Conservation (phyloP, 2,888 invertebrate genomes). For the Ferrisia virgata region DNA sequence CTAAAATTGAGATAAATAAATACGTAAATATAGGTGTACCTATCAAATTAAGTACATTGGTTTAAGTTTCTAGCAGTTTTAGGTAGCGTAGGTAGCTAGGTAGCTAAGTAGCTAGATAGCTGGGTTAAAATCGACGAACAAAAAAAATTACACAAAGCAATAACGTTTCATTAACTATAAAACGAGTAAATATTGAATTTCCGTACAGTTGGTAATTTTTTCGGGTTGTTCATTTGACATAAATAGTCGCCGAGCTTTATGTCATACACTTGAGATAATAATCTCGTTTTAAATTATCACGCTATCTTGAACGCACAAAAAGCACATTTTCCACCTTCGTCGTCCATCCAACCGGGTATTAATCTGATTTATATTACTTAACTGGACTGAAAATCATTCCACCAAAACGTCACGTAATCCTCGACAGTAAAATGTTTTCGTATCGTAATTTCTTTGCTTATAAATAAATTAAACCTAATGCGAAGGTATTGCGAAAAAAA, state of each 20-base stretch:
- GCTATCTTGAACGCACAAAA: not conserved
- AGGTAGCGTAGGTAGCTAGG: no score
- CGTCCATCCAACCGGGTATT: not conserved
- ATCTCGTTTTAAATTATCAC: constrained; percentile 2
- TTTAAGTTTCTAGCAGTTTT: no score
- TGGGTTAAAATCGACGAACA: not conserved
- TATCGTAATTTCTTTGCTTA: not conserved
- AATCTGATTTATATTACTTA: not conserved
- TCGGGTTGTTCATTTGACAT: not conserved
- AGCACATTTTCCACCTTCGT: not conserved
- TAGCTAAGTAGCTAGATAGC: no score
- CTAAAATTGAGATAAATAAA: no score
- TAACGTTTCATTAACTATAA: not conserved
- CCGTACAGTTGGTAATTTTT: not conserved
- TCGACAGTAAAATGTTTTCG: not conserved
- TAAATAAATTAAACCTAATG: no score
- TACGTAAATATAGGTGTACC: no score
- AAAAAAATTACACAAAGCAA: not conserved
- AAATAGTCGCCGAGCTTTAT: not conserved
- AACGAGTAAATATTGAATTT: constrained; percentile 5
- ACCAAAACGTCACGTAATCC: not conserved
- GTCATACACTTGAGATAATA: not conserved
- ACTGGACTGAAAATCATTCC: not conserved
- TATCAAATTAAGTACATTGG: no score
- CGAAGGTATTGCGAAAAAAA: not conserved